Evolutionary conservation across 1,140 invertebrate species (phyloP).

Genomic region (Pomacea maculata): DNA sequence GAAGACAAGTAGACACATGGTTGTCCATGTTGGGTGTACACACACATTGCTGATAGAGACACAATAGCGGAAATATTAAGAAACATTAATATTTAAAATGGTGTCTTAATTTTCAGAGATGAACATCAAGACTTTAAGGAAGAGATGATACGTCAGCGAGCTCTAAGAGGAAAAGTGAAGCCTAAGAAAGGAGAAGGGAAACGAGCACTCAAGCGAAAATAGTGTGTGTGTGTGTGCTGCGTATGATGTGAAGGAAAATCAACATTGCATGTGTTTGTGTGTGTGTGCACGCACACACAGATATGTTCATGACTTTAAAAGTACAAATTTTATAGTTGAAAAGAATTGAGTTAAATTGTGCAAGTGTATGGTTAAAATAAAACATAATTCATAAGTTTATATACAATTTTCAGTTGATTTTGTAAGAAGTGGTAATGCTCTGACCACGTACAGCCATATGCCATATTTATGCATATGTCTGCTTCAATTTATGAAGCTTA

Average conservation of each 20-base stretch:
- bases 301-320: not conserved
- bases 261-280: not conserved
- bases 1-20: too few species aligned
- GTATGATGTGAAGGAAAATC: not conserved
- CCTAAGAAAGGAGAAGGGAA: slow-evolving; percentile 72
- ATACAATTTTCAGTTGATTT: not conserved
- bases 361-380: not conserved
- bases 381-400: not conserved
- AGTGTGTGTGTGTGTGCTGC: not conserved
- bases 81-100: too few species aligned
- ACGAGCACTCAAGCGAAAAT: slow-evolving; percentile 47
- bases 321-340: not conserved
- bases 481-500: too few species aligned
- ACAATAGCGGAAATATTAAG: too few species aligned
- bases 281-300: not conserved
- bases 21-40: not conserved
- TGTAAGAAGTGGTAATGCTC: too few species aligned
- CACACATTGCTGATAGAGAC: too few species aligned
- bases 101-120: slow-evolving; percentile 70
- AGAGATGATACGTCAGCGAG: slow-evolving; percentile 82
- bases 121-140: slow-evolving; percentile 93
- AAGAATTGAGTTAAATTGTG: not conserved
- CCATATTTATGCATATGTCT: too few species aligned
- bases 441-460: too few species aligned
- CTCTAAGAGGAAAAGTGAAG: slow-evolving; percentile 79